Base-by-base conservation (phyloP, 1,140 invertebrate genomes). In the Dreissena polymorpha region DNA sequence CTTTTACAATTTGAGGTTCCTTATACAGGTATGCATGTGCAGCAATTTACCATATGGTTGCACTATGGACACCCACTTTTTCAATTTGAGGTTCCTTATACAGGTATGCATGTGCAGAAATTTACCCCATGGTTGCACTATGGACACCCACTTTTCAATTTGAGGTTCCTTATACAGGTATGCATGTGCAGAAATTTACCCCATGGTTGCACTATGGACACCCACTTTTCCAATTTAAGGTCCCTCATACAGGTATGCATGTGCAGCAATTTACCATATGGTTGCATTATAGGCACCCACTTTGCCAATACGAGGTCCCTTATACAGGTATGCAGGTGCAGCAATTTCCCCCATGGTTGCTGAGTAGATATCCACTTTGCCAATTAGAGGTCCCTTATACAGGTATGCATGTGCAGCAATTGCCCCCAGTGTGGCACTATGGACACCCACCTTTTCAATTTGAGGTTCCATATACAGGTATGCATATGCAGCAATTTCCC, bases 141-240 rank as follows among this genome's bases (percentile, higher is more conserved):
- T 99, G 97, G 97, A 99, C 91, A 95, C 95, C 78, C 97, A 98
- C 92, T 97, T 99, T 93, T 96, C 50, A 98, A 99, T 92, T 98
- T 99, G 97, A 95, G 97, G 93, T 96, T 92, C 73, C 89, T 95
- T 7, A 94, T 95, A 68, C 94, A 95, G 91, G 92, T 93, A 5
- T 63, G 60, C 23, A 25, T 63, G 69, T 71, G 64, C 23, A 39
- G 39, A 2, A 39, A 39, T 39, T 39, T 39, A 2, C 39, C 39
- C 39, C 39, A 8, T 8, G 8, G 8, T 39, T 2, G 39, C 3
- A 18, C 27, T 0, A 99, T 99, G 97, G 97, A 99, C 91, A 95
- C 95, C 78, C 97, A 98, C 92, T 97, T 99, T 93, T 96, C 97
- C 50, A 98, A 99, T 92, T 98, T 99, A 97, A 95, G 97, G 93